Conservation (phyloP, 2,797 vertebrate species). For the Meda fulgida region DNA sequence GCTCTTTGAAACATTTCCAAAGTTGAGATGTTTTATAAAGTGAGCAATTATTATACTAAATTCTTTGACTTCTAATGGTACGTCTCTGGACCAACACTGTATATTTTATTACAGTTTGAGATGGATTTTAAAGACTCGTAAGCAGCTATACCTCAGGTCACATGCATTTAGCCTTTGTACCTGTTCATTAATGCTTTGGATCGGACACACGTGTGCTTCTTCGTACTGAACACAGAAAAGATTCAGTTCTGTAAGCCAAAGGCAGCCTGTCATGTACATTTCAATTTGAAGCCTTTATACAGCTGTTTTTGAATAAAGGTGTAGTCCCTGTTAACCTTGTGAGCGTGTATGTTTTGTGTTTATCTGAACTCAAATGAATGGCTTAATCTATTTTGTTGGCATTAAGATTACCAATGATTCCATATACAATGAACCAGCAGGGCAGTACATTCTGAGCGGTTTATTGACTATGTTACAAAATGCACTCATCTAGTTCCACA, state of each 20-base stretch:
- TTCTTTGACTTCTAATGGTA: slow-evolving; percentile 31
- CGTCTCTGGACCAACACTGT: slow-evolving; percentile 46
- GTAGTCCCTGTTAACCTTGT: slow-evolving; percentile 51
- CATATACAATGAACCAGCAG: slow-evolving; percentile 38
- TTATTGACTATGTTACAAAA: slow-evolving; percentile 81
- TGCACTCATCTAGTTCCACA: slow-evolving; percentile 79
- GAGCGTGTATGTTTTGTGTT: slow-evolving; percentile 26
- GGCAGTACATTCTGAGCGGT: slow-evolving; percentile 70
- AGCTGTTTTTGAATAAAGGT: slow-evolving; percentile 66
- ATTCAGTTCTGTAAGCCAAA: slow-evolving; percentile 21
- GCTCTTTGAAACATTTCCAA: slow-evolving; percentile 4
- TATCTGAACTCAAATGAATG: background rate
- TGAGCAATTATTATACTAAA: slow-evolving; percentile 11
- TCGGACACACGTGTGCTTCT: background rate
- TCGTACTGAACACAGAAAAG: background rate
- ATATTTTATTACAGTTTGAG: slow-evolving; percentile 58
- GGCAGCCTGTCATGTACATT: slow-evolving; percentile 59
- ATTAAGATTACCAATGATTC: background rate
- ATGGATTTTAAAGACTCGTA: slow-evolving; percentile 61
- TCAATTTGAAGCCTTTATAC: slow-evolving; percentile 60
- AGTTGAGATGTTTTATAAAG: background rate
- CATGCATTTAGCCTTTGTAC: slow-evolving; percentile 58
- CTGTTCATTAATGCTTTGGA: slow-evolving; percentile 31
- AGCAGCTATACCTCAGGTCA: slow-evolving; percentile 78
- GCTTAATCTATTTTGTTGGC: background rate